Conservation (phyloP, 2,888 invertebrate genomes). For the Oeneis ivallda region DNA sequence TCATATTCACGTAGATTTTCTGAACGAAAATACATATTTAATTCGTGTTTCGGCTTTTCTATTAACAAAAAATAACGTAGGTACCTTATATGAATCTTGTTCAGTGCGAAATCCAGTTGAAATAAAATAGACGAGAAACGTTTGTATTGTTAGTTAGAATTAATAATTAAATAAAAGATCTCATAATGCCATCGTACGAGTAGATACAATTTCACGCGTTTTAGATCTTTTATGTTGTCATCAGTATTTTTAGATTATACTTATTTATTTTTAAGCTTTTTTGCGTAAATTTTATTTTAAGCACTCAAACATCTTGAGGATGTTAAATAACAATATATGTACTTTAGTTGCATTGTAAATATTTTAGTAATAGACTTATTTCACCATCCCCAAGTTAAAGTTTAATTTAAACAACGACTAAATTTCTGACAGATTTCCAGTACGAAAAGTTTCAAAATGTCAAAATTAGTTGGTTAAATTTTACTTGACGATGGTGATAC, state of each 20-base stretch:
- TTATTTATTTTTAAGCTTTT: constrained; percentile 17
- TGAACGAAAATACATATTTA: no score
- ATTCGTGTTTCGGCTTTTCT: no score
- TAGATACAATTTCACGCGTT: neutral
- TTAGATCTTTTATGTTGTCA: constrained; percentile 11
- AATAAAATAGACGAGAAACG: neutral
- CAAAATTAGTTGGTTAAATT: no score
- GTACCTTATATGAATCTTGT: no score
- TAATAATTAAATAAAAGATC: neutral
- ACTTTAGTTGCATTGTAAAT: neutral
- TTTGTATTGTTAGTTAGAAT: constrained; percentile 5
- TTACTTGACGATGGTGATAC: no score
- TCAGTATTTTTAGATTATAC: constrained; percentile 10
- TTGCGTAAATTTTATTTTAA: neutral
- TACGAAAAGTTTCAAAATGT: no score
- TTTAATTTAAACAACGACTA: no score
- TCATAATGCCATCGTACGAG: constrained; percentile 2
- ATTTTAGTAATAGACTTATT: no score
- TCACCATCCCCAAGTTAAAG: no score
- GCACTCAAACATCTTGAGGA: neutral
- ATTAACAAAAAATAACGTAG: no score
- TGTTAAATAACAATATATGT: neutral
- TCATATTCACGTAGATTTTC: no score
- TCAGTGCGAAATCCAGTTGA: neutral
- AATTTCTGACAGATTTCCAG: no score